Conservation (phyloP, 1,140 invertebrate species). For the Drosophila navojoa region DNA sequence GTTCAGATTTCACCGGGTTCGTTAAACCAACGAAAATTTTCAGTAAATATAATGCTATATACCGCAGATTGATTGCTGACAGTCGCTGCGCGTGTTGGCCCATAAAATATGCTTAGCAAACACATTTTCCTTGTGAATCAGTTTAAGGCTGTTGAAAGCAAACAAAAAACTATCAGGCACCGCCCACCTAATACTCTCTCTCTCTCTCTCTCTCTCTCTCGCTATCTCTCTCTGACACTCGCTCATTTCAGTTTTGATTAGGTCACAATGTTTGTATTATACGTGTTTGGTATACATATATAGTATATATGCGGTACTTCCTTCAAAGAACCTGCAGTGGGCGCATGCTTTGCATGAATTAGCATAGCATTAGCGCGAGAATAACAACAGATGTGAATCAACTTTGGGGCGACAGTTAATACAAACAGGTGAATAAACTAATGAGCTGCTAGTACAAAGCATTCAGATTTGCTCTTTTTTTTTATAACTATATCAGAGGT, state of each 20-base stretch:
- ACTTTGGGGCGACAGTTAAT: constrained; percentile 50
- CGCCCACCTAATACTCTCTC: constrained; percentile 20
- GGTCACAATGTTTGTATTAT: constrained; percentile 49
- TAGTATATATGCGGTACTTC: constrained; percentile 40
- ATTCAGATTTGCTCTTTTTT: constrained; percentile 7
- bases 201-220: neutral
- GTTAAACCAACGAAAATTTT: constrained; percentile 52
- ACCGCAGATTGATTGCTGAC: constrained; percentile 52
- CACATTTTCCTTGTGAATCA: constrained; percentile 11
- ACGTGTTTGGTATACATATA: neutral
- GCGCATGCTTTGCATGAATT: constrained; percentile 77
- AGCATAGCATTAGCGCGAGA: constrained; percentile 64
- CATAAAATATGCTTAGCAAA: constrained; percentile 30
- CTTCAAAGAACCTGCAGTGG: constrained; percentile 58
- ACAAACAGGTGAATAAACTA: constrained; percentile 74
- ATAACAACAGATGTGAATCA: constrained; percentile 40
- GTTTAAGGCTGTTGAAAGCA: constrained; percentile 42
- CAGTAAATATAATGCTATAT: constrained; percentile 27
- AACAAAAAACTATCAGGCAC: constrained; percentile 8
- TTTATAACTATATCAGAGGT: constrained; percentile 9
- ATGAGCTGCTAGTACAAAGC: constrained; percentile 48
- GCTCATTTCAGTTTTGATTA: constrained; percentile 32
- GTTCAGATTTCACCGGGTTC: constrained; percentile 42
- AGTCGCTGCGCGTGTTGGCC: constrained; percentile 46
- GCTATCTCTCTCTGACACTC: neutral